Base-by-base conservation (phyloP, 2,113 vertebrate genomes). In the Rhinoderma darwinii region DNA sequence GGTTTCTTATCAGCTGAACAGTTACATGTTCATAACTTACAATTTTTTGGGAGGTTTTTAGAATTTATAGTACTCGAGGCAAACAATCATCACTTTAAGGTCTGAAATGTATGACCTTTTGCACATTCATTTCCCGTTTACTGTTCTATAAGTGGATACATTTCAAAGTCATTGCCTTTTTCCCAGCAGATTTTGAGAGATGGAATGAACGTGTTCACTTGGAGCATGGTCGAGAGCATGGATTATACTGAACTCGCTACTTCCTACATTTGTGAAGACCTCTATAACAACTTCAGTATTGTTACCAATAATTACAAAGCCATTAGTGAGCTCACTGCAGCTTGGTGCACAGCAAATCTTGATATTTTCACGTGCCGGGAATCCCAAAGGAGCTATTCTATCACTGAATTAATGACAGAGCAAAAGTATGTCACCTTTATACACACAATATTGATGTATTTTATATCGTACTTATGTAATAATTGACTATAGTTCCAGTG, bases 241-340 rank as follows among this genome's bases (percentile, higher is more conserved):
- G 88, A 88, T 75, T 88, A 86, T 41, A 54, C 50, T 25, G 84
- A 88, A 51, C 78, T 81, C 18, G 56, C 84, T 20, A 82, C 79
- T 30, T 82, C 88, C 54, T 76, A 78, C 75, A 78, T 88, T n/a
- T 88, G 88, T 44, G 73, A 84, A 51, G 84, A 88, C 43, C 84
- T 88, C 15, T 74, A 88, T 68, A 82, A 43, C 54, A 86, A 81
- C 44, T 86, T 76, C 70, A 82, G 68, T 56, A 82, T 82, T 39
- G 84, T 86, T 73, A 88, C 54, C 50, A 88, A 86, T 59, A 88
- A 86, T 86, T 56, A 76, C 88, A 86, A 66, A 70, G 18, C 51
- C 35, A 88, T 88, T 76, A 73, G 59, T 14, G 66, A 75, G 37
- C 79, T 72, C 22, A 61, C 88, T 8, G 83, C 56, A 22, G 54